These are phyloP conservation scores for Eurytoma adleriae DNA, from an alignment of 2,888 invertebrate species.

Conservation along the genomic window DNA sequence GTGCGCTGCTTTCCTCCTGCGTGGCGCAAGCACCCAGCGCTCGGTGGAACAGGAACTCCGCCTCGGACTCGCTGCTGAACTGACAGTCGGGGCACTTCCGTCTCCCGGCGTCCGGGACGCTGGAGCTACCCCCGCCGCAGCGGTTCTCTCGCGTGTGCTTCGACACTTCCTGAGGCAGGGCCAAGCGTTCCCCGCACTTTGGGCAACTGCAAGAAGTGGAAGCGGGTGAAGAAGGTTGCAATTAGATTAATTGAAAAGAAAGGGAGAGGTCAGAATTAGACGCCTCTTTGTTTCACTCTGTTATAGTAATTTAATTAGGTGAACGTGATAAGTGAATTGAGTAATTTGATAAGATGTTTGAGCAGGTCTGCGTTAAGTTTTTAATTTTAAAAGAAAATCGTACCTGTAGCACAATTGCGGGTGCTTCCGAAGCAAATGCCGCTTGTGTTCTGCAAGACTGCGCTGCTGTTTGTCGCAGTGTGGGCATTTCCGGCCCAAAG, in stretches of 20 bases:
- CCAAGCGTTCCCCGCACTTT: conserved; percentile 84
- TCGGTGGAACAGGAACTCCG: conserved; percentile 86
- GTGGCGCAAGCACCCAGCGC: conserved; percentile 80
- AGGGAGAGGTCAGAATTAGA: too few species aligned
- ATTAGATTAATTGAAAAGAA: too few species aligned
- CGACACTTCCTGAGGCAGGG: conserved; percentile 85
- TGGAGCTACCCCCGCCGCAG: conserved; percentile 70
- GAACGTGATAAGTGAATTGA: too few species aligned
- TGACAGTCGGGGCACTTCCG: conserved; percentile 81
- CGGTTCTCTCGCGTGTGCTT: conserved; percentile 82
- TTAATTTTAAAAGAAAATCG: too few species aligned
- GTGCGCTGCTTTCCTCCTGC: conserved; percentile 67
- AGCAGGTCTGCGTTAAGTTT: too few species aligned
- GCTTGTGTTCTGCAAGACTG: conserved; percentile 80
- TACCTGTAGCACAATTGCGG: conserved; percentile 82
- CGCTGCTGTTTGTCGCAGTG: conserved; percentile 79
- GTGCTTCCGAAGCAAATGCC: conserved; percentile 81
- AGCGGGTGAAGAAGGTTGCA: neutral
- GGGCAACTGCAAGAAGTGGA: conserved; percentile 80
- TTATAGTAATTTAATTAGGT: too few species aligned
- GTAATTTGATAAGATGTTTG: too few species aligned
- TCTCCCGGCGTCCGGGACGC: conserved; percentile 58
- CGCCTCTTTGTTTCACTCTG: too few species aligned
- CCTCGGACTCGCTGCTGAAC: conserved; percentile 81
- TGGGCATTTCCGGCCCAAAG: conserved; percentile 78